Evolutionary conservation across 1,140 invertebrate species (phyloP), one percentile per base, ranked within the genome.

Genomic region (Gyrodactylus bullatarudis): DNA sequence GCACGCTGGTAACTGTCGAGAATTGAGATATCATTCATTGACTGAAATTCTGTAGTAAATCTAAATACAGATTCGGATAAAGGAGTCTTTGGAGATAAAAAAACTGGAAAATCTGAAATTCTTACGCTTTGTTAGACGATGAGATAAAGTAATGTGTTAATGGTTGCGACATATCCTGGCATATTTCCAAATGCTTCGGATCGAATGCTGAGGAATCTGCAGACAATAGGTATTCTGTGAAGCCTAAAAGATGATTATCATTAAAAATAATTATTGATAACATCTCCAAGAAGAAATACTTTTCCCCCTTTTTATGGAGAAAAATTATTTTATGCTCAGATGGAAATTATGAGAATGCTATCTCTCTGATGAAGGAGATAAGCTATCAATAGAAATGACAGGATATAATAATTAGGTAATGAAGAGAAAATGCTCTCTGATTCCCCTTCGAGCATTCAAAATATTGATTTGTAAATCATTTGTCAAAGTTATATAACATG

Each of bases 91-190:
- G 54, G 54, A 20, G 54, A n/a, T 20, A 20, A 68, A 68, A 68
- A 68, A 68, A 68, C 54, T n/a, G n/a, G n/a, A n/a, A n/a, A n/a
- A n/a, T n/a, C 23, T 71, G 69, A 2, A 71, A 71, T 71, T 71
- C 79, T 78, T 77, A 83, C 83, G 85, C 85, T 77, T 86, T 86
- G 77, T 86, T 84, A 21, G 85, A 86, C 16, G 85, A 83, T 8
- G 84, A 82, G 68, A 86, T 85, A 77, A 83, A 86, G 77, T 87
- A 86, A 77, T 86, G 82, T 68, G 80, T 77, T 24, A 87, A 77
- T 1, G 86, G 85, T 73, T 83, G 81, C 20, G 76, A 80, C 85
- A 86, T 86, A 76, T 86, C 84, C 76, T 85, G 84, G 76, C 82
- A 83, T 20, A 85, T 80, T 8, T 74, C 76, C 71, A 77, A 75